Conservation (phyloP, 2,888 invertebrate species). For the Watsonalla binaria region DNA sequence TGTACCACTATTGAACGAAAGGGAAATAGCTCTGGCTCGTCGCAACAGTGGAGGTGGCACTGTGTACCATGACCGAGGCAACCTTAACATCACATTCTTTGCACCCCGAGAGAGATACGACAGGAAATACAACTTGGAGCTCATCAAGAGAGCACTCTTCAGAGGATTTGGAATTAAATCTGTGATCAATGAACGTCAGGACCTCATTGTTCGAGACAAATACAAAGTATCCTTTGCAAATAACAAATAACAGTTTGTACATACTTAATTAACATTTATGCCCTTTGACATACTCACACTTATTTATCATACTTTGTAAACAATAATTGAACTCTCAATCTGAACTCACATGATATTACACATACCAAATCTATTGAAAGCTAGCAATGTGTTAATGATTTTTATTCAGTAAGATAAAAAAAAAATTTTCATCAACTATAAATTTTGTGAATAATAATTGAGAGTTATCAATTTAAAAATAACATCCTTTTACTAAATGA, state of each 20-base stretch:
- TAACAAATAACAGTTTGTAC: conserved; percentile 8
- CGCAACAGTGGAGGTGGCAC: conserved; percentile 97
- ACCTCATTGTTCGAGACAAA: conserved; percentile 88
- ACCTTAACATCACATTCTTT: conserved; percentile 95
- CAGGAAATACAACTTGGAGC: conserved; percentile 91
- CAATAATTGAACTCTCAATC: no score
- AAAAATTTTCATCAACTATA: no score
- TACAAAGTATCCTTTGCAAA: conserved; percentile 82
- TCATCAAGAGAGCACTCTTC: conserved; percentile 90
- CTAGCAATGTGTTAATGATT: no score
- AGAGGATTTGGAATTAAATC: conserved; percentile 89
- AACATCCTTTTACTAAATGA: no score
- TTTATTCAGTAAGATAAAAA: no score
- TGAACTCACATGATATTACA: no score
- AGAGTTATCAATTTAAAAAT: no score
- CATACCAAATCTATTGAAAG: no score
- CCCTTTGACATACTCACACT: no score
- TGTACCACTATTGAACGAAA: conserved; percentile 80
- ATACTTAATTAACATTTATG: no score
- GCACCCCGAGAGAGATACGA: conserved; percentile 90
- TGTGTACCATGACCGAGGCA: conserved; percentile 97
- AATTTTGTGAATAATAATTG: no score
- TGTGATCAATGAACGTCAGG: conserved; percentile 89
- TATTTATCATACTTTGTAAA: no score
- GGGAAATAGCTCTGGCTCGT: conserved; percentile 87